phyloP scores from a whole-genome alignment of 1,140 invertebrate genomes.

The Hypsibius dujardini region DNA sequence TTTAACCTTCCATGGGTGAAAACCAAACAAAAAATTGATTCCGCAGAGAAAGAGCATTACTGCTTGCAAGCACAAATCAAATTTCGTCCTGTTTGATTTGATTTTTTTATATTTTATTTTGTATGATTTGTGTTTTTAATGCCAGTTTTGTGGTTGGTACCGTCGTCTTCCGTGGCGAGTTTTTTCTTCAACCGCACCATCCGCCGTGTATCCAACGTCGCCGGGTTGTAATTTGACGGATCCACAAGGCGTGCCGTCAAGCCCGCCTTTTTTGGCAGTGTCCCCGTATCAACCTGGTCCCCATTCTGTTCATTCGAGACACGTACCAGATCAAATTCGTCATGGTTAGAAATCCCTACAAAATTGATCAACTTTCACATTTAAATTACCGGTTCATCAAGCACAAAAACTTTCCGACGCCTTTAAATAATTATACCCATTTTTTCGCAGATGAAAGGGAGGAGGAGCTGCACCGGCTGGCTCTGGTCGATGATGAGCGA shows the following conservation, averaged over 20 bases:
- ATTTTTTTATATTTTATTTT: no score
- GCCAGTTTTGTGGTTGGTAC: slow-evolving; percentile 36
- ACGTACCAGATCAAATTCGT: neutral
- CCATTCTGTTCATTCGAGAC: slow-evolving; percentile 23
- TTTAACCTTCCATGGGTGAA: slow-evolving; percentile 23
- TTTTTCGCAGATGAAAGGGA: slow-evolving; percentile 97
- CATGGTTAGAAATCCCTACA: neutral
- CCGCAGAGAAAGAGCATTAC: no score
- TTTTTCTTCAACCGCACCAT: slow-evolving; percentile 95
- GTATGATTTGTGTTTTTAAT: no score
- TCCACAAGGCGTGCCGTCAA: slow-evolving; percentile 34
- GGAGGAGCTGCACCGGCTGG: slow-evolving; percentile 85
- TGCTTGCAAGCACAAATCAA: no score
- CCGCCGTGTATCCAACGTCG: slow-evolving; percentile 49
- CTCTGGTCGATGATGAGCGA: slow-evolving; percentile 92
- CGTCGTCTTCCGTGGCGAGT: slow-evolving; percentile 93
- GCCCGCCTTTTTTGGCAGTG: slow-evolving; percentile 37
- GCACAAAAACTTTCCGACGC: neutral
- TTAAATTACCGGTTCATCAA: neutral
- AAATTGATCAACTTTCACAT: neutral
- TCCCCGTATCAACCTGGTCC: slow-evolving; percentile 42
- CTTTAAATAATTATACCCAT: slow-evolving; percentile 46
- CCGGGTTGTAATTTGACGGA: neutral
- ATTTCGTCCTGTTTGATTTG: no score
- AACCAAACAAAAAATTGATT: no score